A percentile compares a stretch with the other conserved stretches of the same genome.
These are phyloP conservation scores for Drosophila seguyi DNA, from an alignment of 1,140 invertebrate genomes.

Conservation along the genomic window DNA sequence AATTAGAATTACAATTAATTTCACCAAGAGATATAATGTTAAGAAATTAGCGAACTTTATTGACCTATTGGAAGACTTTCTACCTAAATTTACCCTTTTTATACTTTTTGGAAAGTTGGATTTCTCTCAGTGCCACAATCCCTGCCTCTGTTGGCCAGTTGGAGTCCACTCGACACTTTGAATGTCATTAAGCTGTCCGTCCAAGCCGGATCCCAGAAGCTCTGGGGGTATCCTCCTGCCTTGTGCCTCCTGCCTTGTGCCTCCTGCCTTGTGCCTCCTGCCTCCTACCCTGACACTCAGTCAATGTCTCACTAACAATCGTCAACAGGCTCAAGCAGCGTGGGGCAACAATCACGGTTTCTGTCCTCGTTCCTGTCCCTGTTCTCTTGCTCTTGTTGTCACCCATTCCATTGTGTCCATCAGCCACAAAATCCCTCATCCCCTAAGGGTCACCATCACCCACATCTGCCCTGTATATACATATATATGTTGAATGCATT, in stretches of 20 bases:
- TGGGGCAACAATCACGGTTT: constrained; percentile 58
- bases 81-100: not conserved
- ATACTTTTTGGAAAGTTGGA: too few species aligned
- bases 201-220: constrained; percentile 8
- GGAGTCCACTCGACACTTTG: constrained; percentile 76
- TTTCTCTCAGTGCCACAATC: constrained; percentile 34
- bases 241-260: not conserved
- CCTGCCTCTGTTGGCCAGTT: constrained; percentile 40
- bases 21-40: too few species aligned
- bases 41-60: too few species aligned
- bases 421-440: constrained; percentile 3
- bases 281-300: constrained; percentile 59
- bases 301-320: constrained; percentile 83
- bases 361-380: not conserved
- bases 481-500: constrained; percentile 58
- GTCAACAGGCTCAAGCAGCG: constrained; percentile 81
- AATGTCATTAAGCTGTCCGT: constrained; percentile 77
- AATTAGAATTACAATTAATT: too few species aligned
- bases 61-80: not conserved
- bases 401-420: constrained; percentile 21
- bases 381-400: constrained; percentile 35
- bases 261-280: not conserved
- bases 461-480: not conserved
- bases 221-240: constrained; percentile 4
- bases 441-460: not conserved